Conservation (phyloP, 2,113 vertebrate genomes). For the Euleptes europaea region DNA sequence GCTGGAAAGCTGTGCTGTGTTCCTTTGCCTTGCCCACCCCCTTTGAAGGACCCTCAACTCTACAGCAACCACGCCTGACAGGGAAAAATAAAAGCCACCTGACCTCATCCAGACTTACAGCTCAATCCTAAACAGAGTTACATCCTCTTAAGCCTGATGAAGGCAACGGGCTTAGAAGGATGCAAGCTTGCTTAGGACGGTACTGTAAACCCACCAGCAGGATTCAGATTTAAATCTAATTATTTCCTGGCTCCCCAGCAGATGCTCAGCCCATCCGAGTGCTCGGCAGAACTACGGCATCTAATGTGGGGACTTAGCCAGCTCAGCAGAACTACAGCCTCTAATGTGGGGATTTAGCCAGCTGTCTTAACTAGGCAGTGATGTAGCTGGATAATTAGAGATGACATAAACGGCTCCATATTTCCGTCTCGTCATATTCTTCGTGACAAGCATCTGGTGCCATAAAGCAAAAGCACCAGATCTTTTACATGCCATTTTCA, state of each 20-base stretch:
- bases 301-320: conserved; percentile 24
- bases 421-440: conserved; percentile 1
- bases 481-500: conserved; percentile 15
- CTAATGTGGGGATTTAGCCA: conserved; percentile 25
- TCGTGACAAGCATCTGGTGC: conserved; percentile 49
- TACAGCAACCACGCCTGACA: not conserved
- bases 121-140: no score
- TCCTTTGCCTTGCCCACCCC: not conserved
- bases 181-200: no score
- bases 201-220: conserved; percentile 20
- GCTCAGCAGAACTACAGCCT: conserved; percentile 15
- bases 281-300: conserved; percentile 25
- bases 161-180: no score
- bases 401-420: conserved; percentile 31
- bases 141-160: no score
- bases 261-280: not conserved
- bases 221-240: conserved; percentile 33
- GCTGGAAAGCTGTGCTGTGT: no score
- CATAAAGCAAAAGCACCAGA: conserved; percentile 26
- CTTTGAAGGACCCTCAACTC: not conserved
- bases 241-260: not conserved
- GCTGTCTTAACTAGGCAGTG: conserved; percentile 44
- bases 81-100: not conserved
- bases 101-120: not conserved
- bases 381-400: conserved; percentile 44